These are phyloP conservation scores for Drosophila baimaii DNA, from an alignment of 1,140 invertebrate species.

Conservation along the genomic window DNA sequence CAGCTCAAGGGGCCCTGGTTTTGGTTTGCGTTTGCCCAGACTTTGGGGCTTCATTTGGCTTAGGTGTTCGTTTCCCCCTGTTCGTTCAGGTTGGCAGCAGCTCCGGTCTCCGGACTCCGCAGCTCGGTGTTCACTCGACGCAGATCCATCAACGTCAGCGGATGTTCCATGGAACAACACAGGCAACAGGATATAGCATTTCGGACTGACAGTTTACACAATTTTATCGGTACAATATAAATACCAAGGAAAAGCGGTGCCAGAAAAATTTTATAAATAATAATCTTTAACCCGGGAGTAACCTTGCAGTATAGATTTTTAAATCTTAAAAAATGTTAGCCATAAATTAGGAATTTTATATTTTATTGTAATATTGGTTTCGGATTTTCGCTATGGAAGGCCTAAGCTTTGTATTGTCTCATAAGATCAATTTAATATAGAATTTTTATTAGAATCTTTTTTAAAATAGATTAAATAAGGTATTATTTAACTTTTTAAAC, in stretches of 20 bases:
- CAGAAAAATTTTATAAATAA: not conserved
- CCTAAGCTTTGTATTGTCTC: no score
- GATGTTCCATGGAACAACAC: slow-evolving; percentile 11
- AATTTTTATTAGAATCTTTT: no score
- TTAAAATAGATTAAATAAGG: no score
- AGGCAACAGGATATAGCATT: slow-evolving; percentile 10
- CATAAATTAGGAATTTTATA: no score
- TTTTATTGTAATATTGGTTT: no score
- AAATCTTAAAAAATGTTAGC: no score
- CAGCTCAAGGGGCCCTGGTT: not conserved
- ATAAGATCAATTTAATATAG: no score
- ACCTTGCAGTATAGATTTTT: no score
- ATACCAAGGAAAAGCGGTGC: not conserved
- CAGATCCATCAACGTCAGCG: slow-evolving; percentile 73
- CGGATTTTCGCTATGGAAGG: no score
- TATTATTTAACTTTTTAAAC: no score
- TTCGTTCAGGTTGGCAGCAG: slow-evolving; percentile 8
- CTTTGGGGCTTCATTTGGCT: not conserved
- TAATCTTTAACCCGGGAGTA: no score
- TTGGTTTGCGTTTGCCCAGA: not conserved
- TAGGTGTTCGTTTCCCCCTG: slow-evolving; percentile 27
- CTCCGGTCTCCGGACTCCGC: slow-evolving; percentile 5
- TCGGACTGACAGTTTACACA: not conserved
- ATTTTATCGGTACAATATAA: not conserved
- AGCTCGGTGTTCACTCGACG: slow-evolving; percentile 47